Evolutionary conservation across 2,113 vertebrate genomes (phyloP).

Genomic region (Brienomyrus longianalis): DNA sequence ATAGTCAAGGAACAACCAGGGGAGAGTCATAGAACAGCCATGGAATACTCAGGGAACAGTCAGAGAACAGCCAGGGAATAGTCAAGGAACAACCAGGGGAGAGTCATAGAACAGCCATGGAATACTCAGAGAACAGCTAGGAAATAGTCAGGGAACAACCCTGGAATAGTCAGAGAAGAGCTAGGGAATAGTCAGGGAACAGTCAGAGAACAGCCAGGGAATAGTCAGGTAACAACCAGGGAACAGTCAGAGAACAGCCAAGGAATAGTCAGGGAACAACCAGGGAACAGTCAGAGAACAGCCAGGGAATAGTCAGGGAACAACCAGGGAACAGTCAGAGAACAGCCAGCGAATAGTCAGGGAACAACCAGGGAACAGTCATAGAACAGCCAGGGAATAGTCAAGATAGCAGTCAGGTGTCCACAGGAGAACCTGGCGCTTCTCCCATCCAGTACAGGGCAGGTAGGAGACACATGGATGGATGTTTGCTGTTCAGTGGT

Average conservation of each 20-base stretch:
- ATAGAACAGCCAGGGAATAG: neutral
- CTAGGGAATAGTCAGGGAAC: neutral
- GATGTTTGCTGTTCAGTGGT: neutral
- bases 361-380: neutral
- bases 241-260: too few relatives aligned
- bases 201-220: neutral
- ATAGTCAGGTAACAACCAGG: neutral
- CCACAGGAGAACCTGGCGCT: neutral
- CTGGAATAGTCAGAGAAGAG: too few relatives aligned
- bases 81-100: too few relatives aligned
- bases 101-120: too few relatives aligned
- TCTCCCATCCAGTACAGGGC: neutral
- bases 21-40: too few relatives aligned
- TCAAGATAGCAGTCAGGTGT: neutral
- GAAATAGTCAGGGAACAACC: neutral
- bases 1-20: too few relatives aligned
- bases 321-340: neutral
- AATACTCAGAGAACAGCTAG: neutral
- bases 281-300: neutral
- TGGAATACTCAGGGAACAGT: too few relatives aligned
- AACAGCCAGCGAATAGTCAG: neutral
- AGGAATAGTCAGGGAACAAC: neutral
- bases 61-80: too few relatives aligned
- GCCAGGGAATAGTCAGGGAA: neutral
- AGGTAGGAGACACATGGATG: neutral